Percentiles rank a stretch among this genome's conserved stretches.
Conservation (phyloP, 2,113 vertebrate species). For the Alethe diademata region DNA sequence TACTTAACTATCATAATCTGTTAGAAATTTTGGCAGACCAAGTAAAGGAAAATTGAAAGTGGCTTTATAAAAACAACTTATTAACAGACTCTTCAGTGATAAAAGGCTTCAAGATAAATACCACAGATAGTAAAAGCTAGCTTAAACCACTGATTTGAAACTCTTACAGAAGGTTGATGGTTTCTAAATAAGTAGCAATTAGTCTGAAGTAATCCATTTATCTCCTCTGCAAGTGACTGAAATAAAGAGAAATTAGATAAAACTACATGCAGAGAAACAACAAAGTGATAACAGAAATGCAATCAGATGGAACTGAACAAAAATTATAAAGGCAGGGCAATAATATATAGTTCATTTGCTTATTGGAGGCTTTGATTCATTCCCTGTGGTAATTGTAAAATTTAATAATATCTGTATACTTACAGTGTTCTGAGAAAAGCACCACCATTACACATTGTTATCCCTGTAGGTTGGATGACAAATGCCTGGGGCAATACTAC, state of each 20-base stretch:
- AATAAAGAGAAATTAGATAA: constrained; percentile 44
- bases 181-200: constrained; percentile 44
- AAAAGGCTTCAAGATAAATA: constrained; percentile 58
- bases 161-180: neutral
- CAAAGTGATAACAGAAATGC: constrained; percentile 41
- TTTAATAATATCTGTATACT: constrained; percentile 82
- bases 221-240: constrained; percentile 31
- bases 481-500: constrained; percentile 81
- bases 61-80: constrained; percentile 19
- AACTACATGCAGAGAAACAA: constrained; percentile 32
- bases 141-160: neutral
- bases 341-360: constrained; percentile 77
- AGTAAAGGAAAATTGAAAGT: neutral
- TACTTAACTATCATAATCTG: neutral
- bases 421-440: constrained; percentile 75
- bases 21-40: constrained; percentile 1
- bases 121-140: constrained; percentile 27
- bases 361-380: constrained; percentile 83
- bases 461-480: constrained; percentile 86
- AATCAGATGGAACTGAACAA: constrained; percentile 72
- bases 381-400: constrained; percentile 83
- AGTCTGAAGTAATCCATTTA: constrained; percentile 39
- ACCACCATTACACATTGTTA: constrained; percentile 85
- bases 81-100: constrained; percentile 14
- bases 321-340: constrained; percentile 79